Conservation (phyloP, 2,797 vertebrate genomes). For the Falco cherrug region DNA sequence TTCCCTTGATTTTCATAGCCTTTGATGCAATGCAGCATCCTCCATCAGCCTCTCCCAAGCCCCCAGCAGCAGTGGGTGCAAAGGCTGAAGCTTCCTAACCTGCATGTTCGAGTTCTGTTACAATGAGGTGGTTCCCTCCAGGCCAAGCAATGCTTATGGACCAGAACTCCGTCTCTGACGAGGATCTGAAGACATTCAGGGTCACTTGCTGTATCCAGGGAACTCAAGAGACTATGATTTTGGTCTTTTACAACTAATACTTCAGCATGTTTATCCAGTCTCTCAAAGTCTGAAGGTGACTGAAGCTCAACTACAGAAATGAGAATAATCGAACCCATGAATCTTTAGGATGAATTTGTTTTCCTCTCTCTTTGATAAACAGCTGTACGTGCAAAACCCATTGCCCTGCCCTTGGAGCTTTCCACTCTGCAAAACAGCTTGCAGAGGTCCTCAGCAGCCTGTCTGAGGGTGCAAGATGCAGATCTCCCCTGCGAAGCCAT, state of each 20-base stretch:
- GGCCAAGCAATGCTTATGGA: background rate
- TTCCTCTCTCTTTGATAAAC: background rate
- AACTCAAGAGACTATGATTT: background rate
- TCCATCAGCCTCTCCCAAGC: background rate
- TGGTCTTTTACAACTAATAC: background rate
- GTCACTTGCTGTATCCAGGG: background rate
- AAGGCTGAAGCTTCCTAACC: background rate
- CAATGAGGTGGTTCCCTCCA: background rate
- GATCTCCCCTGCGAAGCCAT: background rate
- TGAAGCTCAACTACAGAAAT: background rate
- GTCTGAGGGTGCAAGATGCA: fast-evolving
- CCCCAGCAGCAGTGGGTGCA: background rate
- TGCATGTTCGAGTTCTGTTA: fast-evolving
- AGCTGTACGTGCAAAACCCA: background rate
- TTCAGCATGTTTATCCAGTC: background rate
- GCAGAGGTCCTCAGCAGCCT: background rate
- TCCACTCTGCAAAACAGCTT: background rate
- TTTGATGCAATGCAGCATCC: background rate
- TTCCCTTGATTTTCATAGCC: background rate
- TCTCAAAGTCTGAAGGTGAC: background rate
- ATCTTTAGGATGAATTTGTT: background rate
- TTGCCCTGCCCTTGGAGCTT: background rate
- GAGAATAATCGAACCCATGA: background rate
- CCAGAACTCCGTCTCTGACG: background rate
- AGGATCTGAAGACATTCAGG: background rate